Base-by-base conservation (phyloP, 2,888 invertebrate genomes). In the Quadroppia sp. region DNA sequence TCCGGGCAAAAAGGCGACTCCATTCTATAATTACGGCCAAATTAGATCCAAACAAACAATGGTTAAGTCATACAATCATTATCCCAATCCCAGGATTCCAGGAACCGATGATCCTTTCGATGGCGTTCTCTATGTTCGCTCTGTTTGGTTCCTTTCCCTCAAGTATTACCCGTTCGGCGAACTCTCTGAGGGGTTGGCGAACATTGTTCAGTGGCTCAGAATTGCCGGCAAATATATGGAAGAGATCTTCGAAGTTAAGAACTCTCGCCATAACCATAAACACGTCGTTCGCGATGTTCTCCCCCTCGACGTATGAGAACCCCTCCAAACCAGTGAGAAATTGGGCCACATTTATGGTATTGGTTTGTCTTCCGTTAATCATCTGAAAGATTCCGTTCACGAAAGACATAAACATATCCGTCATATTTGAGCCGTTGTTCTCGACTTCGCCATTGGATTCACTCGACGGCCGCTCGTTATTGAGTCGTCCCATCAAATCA, bases 121-220 rank as follows among this genome's bases (percentile, higher is more conserved):
- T 83, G 40, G 82, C 85, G 50, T 81, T 79, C 23, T 82, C 80
- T 28, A 86, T 81, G 71, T 84, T 83, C 23, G 81, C 82, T 6
- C 82, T 80, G 0, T 81, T 82, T 2, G 82, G 81, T 69, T 80
- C 79, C 11, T 80, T 80, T 56, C 83, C 84, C 30, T 84, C 80
- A 71, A 86, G 80, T 1, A 86, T 80, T 6, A 83, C 80, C 9
- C 82, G 81, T 20, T 81, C 77, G 50, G 86, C 81, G 80, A 87
- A 86, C 50, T 82, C 81, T 72, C 83, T 82, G 40, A 87, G 80
- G 30, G 83, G 83, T 7, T 79, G 80, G 53, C 83, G 82, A 56
- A 86, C 81, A 59, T 83, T 82, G 75, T 83, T 82, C 48, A 87
- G 80, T 0, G 85, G 83, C 75, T 79, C 82, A 76, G 77, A 82